These are phyloP conservation scores for Notothenia rossii DNA, from an alignment of 2,113 vertebrate genomes.

Conservation along the genomic window DNA sequence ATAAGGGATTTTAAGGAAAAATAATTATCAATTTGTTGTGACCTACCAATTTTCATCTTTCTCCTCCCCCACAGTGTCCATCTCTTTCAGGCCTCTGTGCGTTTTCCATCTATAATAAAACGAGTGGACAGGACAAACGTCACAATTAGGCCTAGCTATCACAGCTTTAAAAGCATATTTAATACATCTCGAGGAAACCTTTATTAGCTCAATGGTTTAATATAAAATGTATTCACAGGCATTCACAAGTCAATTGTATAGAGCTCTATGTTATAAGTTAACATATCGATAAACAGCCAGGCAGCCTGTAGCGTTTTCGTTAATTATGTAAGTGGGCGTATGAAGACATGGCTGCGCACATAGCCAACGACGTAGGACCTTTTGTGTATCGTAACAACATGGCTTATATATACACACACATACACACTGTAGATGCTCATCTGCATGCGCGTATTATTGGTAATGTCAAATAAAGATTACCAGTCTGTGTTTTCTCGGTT, in stretches of 20 bases:
- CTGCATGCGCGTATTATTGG: slow-evolving; percentile 25
- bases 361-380: slow-evolving; percentile 1
- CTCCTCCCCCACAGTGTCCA: slow-evolving; percentile 70
- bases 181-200: background rate
- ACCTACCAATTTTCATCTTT: slow-evolving; percentile 81
- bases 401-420: background rate
- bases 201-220: background rate
- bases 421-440: slow-evolving; percentile 1
- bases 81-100: slow-evolving; percentile 81
- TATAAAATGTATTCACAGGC: background rate
- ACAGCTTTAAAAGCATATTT: background rate
- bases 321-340: slow-evolving; percentile 62
- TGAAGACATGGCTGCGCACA: background rate
- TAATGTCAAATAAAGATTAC: slow-evolving; percentile 61
- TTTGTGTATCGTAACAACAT: background rate
- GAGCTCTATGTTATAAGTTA: too few species aligned
- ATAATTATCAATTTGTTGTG: background rate
- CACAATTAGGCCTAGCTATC: background rate
- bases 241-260: background rate
- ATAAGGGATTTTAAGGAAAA: background rate
- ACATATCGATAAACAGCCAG: slow-evolving; percentile 8
- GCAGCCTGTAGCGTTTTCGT: slow-evolving; percentile 11
- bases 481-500: slow-evolving; percentile 52
- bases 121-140: background rate
- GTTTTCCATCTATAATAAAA: slow-evolving; percentile 74